Percentiles rank a stretch among this genome's conserved stretches.
These are phyloP conservation scores for Agrenia bidenticulata DNA, from an alignment of 2,888 invertebrate genomes.

Conservation along the genomic window DNA sequence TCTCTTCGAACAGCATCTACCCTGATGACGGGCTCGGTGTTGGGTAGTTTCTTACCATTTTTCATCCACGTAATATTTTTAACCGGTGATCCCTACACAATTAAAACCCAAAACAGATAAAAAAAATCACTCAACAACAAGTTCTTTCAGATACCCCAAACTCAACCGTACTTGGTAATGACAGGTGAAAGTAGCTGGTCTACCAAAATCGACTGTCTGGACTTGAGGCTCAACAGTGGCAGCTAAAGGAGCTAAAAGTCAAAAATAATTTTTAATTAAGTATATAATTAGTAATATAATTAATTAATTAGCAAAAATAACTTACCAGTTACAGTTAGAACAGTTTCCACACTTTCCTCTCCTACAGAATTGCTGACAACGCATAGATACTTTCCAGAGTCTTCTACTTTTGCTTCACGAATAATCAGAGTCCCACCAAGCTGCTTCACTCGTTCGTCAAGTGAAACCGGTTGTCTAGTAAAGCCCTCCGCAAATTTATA, in stretches of 20 bases:
- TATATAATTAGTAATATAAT: neutral
- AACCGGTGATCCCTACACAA: constrained; percentile 73
- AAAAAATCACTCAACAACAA: too few species aligned
- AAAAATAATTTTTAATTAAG: constrained; percentile 3
- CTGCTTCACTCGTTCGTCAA: constrained; percentile 86
- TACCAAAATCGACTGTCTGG: constrained; percentile 90
- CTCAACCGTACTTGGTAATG: constrained; percentile 62
- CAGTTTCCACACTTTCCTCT: constrained; percentile 85
- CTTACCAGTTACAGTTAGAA: constrained; percentile 77
- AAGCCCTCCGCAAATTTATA: constrained; percentile 89
- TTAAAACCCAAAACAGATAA: neutral
- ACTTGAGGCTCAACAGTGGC: constrained; percentile 85
- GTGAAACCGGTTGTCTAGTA: constrained; percentile 80
- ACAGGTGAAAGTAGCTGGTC: constrained; percentile 88
- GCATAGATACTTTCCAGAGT: constrained; percentile 91
- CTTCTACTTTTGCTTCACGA: constrained; percentile 83
- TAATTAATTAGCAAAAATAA: neutral
- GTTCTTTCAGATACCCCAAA: too few species aligned
- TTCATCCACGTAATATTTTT: constrained; percentile 90
- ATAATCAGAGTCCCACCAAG: constrained; percentile 92
- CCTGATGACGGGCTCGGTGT: constrained; percentile 75
- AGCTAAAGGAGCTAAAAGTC: constrained; percentile 71
- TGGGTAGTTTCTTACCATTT: constrained; percentile 82
- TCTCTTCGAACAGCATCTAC: constrained; percentile 89
- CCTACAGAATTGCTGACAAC: constrained; percentile 94